These are phyloP conservation scores for Mongoloraphidia duomilia DNA, from an alignment of 2,888 invertebrate species.

Conservation along the genomic window DNA sequence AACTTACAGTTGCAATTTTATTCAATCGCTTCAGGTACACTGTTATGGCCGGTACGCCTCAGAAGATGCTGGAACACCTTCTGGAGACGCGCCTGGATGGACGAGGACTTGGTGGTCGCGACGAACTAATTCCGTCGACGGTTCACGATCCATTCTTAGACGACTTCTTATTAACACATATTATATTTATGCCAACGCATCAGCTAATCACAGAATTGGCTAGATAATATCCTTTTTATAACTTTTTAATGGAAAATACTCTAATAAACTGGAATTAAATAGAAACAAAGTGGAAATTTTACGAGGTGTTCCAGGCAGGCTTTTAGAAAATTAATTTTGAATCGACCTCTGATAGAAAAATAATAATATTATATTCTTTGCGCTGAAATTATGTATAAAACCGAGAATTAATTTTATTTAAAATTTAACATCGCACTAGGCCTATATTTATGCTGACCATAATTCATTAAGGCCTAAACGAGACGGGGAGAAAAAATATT, in stretches of 20 bases:
- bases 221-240: conserved; percentile 59
- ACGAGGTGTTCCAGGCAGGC: no score
- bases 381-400: no score
- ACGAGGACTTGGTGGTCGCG: conserved; percentile 31
- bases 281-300: no score
- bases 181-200: conserved; percentile 66
- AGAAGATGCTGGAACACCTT: conserved; percentile 75
- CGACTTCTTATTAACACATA: conserved; percentile 70
- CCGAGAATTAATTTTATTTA: no score
- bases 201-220: conserved; percentile 57
- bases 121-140: conserved; percentile 26
- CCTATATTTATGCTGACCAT: no score
- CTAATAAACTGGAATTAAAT: not conserved
- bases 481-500: no score
- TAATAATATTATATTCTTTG: no score
- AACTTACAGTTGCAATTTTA: not conserved
- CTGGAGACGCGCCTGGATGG: conserved; percentile 64
- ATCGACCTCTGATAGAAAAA: not conserved
- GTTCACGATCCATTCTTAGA: conserved; percentile 60
- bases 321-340: no score
- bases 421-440: no score
- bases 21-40: conserved; percentile 46
- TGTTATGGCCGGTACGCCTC: conserved; percentile 74
- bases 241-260: not conserved
- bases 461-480: no score